Evolutionary conservation across 2,888 invertebrate species (phyloP).

Genomic region (Chymomyza procnemis): DNA sequence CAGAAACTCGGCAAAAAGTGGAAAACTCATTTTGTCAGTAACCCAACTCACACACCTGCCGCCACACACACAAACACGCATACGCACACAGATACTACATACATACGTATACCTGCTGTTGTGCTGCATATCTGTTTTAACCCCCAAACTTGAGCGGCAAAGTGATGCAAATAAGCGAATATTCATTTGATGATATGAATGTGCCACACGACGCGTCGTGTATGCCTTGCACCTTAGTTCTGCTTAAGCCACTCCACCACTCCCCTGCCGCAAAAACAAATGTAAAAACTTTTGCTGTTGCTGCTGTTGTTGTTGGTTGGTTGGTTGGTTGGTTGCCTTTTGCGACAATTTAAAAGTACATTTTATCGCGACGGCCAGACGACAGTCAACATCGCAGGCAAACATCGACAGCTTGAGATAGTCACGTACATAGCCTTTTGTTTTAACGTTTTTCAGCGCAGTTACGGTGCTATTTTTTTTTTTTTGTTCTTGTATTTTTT

Average conservation of each 20-base stretch:
- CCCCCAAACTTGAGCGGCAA: constrained; percentile 26
- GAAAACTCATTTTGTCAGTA: constrained; percentile 68
- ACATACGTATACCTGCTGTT: constrained; percentile 16
- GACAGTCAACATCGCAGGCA: constrained; percentile 5
- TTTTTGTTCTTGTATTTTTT: neutral
- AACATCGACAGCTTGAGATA: constrained; percentile 66
- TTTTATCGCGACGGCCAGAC: constrained; percentile 52
- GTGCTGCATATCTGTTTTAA: constrained; percentile 19
- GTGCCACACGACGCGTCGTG: constrained; percentile 17
- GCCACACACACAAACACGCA: constrained; percentile 15
- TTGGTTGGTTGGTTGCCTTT: constrained; percentile 7
- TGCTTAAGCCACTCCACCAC: neutral
- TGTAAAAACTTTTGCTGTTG: neutral
- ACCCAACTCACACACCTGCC: constrained; percentile 21
- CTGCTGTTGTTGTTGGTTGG: neutral
- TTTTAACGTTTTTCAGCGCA: neutral
- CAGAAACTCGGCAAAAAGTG: constrained; percentile 24
- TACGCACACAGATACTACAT: neutral
- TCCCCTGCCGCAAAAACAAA: neutral
- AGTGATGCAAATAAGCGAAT: constrained; percentile 69
- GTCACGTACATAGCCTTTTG: constrained; percentile 53
- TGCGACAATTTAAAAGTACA: constrained; percentile 65
- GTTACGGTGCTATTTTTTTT: neutral
- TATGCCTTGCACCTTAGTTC: neutral
- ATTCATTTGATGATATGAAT: constrained; percentile 67